Evolutionary conservation across 2,888 invertebrate genomes (phyloP), one percentile per base, ranked within the genome.

Genomic region (Drosophila hawaiiensis): DNA sequence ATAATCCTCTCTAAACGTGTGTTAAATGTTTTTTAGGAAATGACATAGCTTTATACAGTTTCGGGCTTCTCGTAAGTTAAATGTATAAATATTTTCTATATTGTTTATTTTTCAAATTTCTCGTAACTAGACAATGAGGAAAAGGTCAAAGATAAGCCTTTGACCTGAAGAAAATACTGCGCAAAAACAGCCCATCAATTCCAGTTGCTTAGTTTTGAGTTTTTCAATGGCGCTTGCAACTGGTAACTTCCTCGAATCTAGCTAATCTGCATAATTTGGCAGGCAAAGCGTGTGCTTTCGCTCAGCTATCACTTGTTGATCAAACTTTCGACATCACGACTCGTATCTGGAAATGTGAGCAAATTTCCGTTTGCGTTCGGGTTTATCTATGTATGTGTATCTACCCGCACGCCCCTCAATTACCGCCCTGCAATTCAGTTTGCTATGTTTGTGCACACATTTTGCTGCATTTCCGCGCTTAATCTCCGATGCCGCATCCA

Each of bases 261-360:
- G 62, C 72, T 72, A 87, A 84, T 87, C 84, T 82, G 62, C 89
- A 84, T 84, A 84, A 89, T 84, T 84, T 87, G 88, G 60, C 73
- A 78, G 67, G 12, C 58, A 56, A 52, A 65, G 59, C 65, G 59
- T 58, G 55, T 60, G 65, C 66, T 54, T 53, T 53, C 41, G 28
- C 28, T 39, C 63, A 58, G 54, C 56, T 61, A 67, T 64, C 78
- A 79, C 79, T 79, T 79, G 79, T 79, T 79, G 79, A 79, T 79
- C 82, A 41, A 81, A 63, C 19, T 19, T 55, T 62, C 49, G n/a
- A 47, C 55, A 29, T 9, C 4, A 9, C 9, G 4, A 2, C 37
- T 39, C n/a, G 19, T 35, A 74, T 39, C 50, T 52, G 53, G 53
- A 56, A 55, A 55, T 76, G 54, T 68, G 68, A 63, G 41, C 68